These are phyloP conservation scores for Rousettus madagascariensis DNA, from an alignment of 2,797 vertebrate species.

Conservation along the genomic window DNA sequence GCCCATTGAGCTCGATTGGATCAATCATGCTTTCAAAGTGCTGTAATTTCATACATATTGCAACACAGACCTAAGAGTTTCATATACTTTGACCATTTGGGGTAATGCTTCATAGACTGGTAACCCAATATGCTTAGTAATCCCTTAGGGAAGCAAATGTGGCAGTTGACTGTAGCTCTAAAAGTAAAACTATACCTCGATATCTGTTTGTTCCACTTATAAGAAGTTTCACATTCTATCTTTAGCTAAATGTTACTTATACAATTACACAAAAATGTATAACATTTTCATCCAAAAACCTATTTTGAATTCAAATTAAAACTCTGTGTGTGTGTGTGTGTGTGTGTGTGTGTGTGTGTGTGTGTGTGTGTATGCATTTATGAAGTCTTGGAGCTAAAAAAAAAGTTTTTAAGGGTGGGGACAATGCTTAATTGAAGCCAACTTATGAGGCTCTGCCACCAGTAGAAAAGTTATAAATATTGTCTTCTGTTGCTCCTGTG, in stretches of 20 bases:
- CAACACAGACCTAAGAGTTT: conserved; percentile 63
- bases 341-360: too few relatives aligned
- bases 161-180: background rate
- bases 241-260: conserved; percentile 37
- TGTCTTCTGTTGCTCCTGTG: conserved; percentile 3
- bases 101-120: conserved; percentile 27
- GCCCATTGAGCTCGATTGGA: background rate
- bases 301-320: conserved; percentile 60
- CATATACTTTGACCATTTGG: conserved; percentile 6
- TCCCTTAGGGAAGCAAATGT: background rate
- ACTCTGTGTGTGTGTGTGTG: background rate
- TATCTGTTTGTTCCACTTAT: conserved; percentile 13
- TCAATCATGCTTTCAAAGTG: conserved; percentile 62
- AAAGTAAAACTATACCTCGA: conserved; percentile 23
- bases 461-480: conserved; percentile 56
- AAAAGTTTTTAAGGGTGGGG: background rate
- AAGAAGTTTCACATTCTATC: conserved; percentile 36
- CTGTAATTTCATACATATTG: conserved; percentile 69
- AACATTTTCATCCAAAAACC: conserved; percentile 37
- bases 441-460: background rate
- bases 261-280: conserved; percentile 10
- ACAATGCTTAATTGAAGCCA: conserved; percentile 39
- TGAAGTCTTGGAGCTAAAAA: conserved; percentile 12
- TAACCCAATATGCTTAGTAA: conserved; percentile 37
- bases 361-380: background rate